phyloP scores from a whole-genome alignment of 2,113 vertebrate species.

The Varanus komodoensis region DNA sequence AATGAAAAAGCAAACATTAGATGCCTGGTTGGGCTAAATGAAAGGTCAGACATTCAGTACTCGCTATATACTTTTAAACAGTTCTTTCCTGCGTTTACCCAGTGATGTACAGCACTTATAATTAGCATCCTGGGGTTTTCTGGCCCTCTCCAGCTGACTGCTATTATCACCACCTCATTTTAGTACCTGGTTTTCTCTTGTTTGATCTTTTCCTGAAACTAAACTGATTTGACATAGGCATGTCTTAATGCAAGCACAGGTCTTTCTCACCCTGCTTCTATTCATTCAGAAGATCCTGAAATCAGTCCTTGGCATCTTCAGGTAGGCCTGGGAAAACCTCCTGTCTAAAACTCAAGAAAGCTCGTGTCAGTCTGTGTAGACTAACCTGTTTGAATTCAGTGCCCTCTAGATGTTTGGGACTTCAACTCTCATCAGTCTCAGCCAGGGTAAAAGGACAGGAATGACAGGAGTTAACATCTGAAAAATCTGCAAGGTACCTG shows the following conservation, averaged over 20 bases:
- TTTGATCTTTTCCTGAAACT: constrained; percentile 24
- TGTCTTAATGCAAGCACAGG: background rate
- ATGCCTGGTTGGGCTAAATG: constrained; percentile 23
- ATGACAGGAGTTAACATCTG: no score
- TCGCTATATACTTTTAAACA: constrained; percentile 35
- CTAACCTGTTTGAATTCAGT: no score
- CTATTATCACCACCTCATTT: constrained; percentile 67
- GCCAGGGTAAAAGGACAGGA: no score
- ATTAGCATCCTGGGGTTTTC: constrained; percentile 54
- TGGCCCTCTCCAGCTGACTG: constrained; percentile 56
- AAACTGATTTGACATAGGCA: background rate
- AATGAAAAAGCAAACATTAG: constrained; percentile 13
- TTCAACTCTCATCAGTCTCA: no score
- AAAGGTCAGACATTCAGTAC: constrained; percentile 24
- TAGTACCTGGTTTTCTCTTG: constrained; percentile 40
- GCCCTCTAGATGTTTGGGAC: no score
- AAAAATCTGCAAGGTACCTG: no score
- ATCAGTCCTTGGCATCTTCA: background rate
- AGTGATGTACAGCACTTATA: constrained; percentile 46
- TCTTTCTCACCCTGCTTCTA: constrained; percentile 33
- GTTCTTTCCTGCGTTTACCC: constrained; percentile 40
- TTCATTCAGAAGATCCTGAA: background rate
- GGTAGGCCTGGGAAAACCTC: no score
- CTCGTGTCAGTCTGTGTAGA: no score
- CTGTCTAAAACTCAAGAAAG: no score